Base-by-base conservation (phyloP, 2,113 vertebrate species). In the Lepus europaeus region DNA sequence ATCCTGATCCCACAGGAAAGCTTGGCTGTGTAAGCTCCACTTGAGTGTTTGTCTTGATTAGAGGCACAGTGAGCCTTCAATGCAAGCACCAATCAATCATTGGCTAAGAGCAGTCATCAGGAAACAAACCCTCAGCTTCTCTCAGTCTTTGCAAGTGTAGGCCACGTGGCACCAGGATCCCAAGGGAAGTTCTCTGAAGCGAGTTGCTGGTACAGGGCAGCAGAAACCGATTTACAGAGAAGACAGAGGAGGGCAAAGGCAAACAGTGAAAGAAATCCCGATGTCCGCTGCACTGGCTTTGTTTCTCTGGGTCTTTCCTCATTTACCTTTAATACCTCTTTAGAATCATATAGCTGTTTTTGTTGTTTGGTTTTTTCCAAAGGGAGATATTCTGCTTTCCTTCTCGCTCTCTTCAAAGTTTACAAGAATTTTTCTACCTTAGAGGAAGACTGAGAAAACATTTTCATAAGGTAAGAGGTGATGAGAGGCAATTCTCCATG, bases 11-110 rank as follows among this genome's bases (percentile, higher is more conserved):
- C 49, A 87, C 19, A 53, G 76, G 59, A 82, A 64, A 91, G 63
- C 22, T 45, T 68, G 25, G 56, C 81, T 76, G 1, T 63, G 19
- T 33, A 25, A 61, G 19, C n/a, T 79, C 29, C 69, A 56, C 51
- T 63, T 63, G 27, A 83, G 6, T 56, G 51, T 86, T 83, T 64
- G 16, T 31, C 20, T 79, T 91, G 59, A 74, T 90, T 74, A 92
- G 76, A 68, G 79, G 51, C n/a, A 69, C 0, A 64, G 64, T 31
- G 25, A 90, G 64, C 11, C 69, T 92, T 87, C 78, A 69, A 9
- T 72, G 53, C 49, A 56, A 82, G 36, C 11, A 19, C 29, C 36
- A 63, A 14, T 80, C 78, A 85, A 29, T 80, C 61, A 63, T 5
- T 27, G 16, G 19, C n/a, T 79, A 49, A 88, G 29, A 85, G 20